A percentile compares a stretch with the other conserved stretches of the same genome.
phyloP scores from a whole-genome alignment of 2,888 invertebrate species.

The Phalangium opilio region DNA sequence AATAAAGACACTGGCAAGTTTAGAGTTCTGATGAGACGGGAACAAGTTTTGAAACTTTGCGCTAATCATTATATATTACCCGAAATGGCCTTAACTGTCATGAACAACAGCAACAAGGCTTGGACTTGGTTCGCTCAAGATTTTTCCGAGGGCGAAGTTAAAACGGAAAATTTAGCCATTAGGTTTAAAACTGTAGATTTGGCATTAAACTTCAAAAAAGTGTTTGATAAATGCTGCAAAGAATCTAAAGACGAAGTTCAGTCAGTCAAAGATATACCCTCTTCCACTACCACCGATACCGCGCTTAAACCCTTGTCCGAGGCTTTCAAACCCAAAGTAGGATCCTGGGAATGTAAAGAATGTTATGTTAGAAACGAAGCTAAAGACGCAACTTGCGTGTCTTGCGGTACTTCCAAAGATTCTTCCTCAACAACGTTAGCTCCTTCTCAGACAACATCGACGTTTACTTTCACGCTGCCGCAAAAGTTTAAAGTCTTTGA shows the following conservation, averaged over 20 bases:
- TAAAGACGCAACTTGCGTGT: slow-evolving; percentile 36
- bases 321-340: slow-evolving; percentile 39
- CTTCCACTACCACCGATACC: background rate
- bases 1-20: slow-evolving; percentile 45
- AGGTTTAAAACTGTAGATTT: slow-evolving; percentile 44
- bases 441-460: too few species aligned
- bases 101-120: slow-evolving; percentile 23
- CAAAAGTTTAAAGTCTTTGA: background rate
- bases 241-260: background rate
- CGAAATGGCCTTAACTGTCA: slow-evolving; percentile 24
- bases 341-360: slow-evolving; percentile 48
- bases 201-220: slow-evolving; percentile 10
- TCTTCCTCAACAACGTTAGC: too few species aligned
- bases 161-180: slow-evolving; percentile 53
- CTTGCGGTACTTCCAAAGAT: slow-evolving; percentile 32
- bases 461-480: too few species aligned
- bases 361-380: slow-evolving; percentile 45
- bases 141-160: slow-evolving; percentile 42
- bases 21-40: slow-evolving; percentile 71
- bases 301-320: slow-evolving; percentile 23
- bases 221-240: slow-evolving; percentile 13
- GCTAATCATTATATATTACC: slow-evolving; percentile 28
- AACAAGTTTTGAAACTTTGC: slow-evolving; percentile 42
- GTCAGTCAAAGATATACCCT: background rate
- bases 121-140: slow-evolving; percentile 29